phyloP scores from a whole-genome alignment of 2,113 vertebrate genomes.

The Leucopternis melanops region DNA sequence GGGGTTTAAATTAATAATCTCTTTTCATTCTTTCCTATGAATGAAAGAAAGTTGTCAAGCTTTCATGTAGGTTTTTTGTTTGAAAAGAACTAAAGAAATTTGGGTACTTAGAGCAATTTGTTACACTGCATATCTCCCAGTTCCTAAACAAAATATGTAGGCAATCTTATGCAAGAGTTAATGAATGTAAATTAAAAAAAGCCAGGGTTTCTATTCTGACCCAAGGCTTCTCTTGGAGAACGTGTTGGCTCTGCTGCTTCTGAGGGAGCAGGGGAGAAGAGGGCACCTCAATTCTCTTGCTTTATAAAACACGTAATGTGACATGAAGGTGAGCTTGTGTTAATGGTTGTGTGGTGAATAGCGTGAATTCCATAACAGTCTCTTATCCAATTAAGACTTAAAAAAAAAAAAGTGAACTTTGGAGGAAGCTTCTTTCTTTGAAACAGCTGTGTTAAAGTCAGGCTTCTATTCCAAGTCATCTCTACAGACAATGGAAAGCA shows the following conservation, averaged over 20 bases:
- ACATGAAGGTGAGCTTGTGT: not conserved
- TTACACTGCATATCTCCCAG: rapidly evolving
- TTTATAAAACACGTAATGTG: rapidly evolving
- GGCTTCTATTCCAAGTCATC: not conserved
- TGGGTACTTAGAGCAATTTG: not conserved
- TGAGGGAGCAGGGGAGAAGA: rapidly evolving
- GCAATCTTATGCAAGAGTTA: not conserved
- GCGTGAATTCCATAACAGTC: rapidly evolving
- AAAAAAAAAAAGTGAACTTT: not conserved
- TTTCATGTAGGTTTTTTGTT: not conserved
- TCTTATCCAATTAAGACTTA: not conserved
- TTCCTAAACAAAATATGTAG: not conserved
- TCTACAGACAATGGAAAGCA: rapidly evolving
- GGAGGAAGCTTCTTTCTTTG: not conserved
- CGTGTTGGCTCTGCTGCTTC: not conserved
- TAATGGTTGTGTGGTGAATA: not conserved
- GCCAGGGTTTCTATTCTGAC: rapidly evolving
- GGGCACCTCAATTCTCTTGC: rapidly evolving
- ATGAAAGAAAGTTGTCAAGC: not conserved
- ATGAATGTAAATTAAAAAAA: not conserved
- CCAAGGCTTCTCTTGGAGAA: not conserved
- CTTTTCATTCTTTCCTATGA: not conserved
- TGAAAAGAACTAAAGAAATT: not conserved
- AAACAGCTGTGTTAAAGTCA: not conserved
- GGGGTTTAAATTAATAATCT: not conserved